Base-by-base conservation (phyloP, 2,888 invertebrate genomes). In the Sphecodes monilicornis region DNA sequence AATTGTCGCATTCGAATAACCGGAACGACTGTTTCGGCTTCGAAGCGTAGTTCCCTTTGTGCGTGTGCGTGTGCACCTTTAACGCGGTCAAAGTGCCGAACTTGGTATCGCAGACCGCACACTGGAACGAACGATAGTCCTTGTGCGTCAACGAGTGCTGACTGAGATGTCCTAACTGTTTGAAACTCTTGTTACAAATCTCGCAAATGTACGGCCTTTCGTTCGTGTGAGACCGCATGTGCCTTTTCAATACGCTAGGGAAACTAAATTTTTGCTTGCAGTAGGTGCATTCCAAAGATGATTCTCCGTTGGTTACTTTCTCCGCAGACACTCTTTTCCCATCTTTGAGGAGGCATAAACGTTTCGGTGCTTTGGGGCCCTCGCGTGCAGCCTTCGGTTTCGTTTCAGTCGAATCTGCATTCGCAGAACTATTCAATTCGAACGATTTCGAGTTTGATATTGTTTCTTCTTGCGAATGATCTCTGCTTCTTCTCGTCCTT, bases 1-100 rank as follows among this genome's bases (percentile, higher is more conserved):
- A 96, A 18, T 91, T 94, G 0, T 95, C 95, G 81, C 96, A 96
- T 29, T 93, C 92, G 80, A 91, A 93, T 0, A 93, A 93, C 32
- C 93, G 92, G 71, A 88, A 89, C 18, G 84, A 74, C 1, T 90
- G 88, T 29, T 78, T 84, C 18, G 84, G 64, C n/a, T 76, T 85
- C 13, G 75, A 70, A 1, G 70, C 74, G 0, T 85, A 79, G 8
- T 89, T 86, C 5, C 86, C 86, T 10, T 89, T 86, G 50, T 92
- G 93, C 16, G 84, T 73, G 22, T 87, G 87, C 6, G 91, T 84
- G 71, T 93, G 93, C 6, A 86, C 57, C 32, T 92, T 93, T 6
- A 93, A 76, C 3, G 86, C 70, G 8, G 92, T 90, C 16, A 93
- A 76, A 1, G 92, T 89, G 0, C 91, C 91, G 54, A 93, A 92